These are phyloP conservation scores for Pseudochaenichthys georgianus DNA, from an alignment of 2,797 vertebrate genomes.

Conservation along the genomic window DNA sequence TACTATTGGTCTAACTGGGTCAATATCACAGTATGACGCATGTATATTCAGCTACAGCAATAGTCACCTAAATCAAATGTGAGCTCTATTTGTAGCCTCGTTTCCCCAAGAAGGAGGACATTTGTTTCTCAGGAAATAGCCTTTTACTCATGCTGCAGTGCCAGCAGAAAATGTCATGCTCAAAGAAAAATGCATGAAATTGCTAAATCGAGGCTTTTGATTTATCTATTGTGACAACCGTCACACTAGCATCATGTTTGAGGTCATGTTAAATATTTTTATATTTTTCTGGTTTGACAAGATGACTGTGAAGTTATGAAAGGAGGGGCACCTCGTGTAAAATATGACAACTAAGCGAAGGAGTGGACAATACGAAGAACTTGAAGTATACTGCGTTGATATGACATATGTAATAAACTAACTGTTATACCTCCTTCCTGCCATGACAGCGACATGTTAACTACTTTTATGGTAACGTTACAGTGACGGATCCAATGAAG, in stretches of 20 bases:
- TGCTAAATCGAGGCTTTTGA: neutral
- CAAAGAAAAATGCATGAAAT: neutral
- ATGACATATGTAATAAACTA: slow-evolving; percentile 7
- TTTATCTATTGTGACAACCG: neutral
- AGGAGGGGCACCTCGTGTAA: slow-evolving; percentile 40
- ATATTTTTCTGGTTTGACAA: neutral
- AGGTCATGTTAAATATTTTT: neutral
- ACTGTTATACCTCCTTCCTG: slow-evolving; percentile 14
- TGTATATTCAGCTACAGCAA: neutral
- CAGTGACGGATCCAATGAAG: slow-evolving; percentile 23
- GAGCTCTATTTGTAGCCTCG: too few species aligned
- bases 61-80: neutral
- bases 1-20: neutral
- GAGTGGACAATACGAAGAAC: neutral
- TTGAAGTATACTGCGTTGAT: too few species aligned
- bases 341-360: neutral
- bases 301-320: neutral
- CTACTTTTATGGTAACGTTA: slow-evolving; percentile 13
- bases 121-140: neutral
- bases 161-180: slow-evolving; percentile 9
- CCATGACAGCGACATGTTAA: slow-evolving; percentile 3
- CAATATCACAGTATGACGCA: neutral
- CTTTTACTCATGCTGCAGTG: neutral
- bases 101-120: neutral
- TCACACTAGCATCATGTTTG: neutral